phyloP scores from a whole-genome alignment of 2,113 vertebrate species.

The Cephalopterus ornatus region DNA sequence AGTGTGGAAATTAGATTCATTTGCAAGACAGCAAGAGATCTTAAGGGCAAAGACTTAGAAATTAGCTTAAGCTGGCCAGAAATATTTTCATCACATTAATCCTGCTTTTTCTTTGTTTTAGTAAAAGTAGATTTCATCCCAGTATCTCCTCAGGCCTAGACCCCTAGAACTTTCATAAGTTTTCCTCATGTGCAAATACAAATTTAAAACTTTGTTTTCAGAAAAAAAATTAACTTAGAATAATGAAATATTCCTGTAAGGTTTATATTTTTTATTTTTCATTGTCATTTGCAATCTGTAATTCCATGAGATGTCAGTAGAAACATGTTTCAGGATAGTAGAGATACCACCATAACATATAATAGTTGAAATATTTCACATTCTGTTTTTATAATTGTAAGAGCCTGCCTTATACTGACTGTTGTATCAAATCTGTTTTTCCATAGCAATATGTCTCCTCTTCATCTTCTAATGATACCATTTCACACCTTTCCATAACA shows the following conservation, averaged over 20 bases:
- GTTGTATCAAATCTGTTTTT: not conserved
- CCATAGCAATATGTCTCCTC: not conserved
- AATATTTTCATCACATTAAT: not conserved
- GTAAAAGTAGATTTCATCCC: not conserved
- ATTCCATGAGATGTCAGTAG: not conserved
- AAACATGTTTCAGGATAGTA: not conserved
- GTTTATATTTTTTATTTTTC: not conserved
- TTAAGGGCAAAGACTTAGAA: not conserved
- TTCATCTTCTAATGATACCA: not conserved
- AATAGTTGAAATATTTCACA: not conserved
- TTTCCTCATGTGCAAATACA: not conserved
- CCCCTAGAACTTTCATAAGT: not conserved
- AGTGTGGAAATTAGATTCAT: not conserved
- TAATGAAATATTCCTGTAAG: not conserved
- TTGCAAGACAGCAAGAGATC: not conserved
- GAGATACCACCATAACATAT: not conserved
- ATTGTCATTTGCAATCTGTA: not conserved
- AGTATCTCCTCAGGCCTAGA: not conserved
- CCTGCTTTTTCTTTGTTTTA: not conserved
- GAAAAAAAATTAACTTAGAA: not conserved
- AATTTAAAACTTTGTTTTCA: not conserved
- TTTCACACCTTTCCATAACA: not conserved
- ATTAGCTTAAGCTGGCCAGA: not conserved
- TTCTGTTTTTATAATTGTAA: not conserved
- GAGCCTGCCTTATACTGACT: not conserved